Evolutionary conservation across 2,888 invertebrate species (phyloP).

Genomic region (Nemoura dubitans): DNA sequence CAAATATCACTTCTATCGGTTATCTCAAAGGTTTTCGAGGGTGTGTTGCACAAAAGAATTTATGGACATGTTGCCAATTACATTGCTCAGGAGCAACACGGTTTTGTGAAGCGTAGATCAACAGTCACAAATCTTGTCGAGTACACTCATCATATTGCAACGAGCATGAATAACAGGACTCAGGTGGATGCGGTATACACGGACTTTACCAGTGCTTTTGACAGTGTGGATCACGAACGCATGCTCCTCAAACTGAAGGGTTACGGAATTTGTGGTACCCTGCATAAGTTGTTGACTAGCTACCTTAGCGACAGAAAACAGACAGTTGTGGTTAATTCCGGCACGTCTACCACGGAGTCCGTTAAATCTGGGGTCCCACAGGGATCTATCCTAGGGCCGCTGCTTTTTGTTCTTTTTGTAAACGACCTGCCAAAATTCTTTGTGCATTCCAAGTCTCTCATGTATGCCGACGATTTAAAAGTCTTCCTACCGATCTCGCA

Average conservation of each 20-base stretch:
- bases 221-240: constrained; percentile 8
- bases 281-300: no score
- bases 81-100: constrained; percentile 15
- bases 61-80: neutral
- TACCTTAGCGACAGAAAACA: no score
- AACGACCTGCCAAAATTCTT: constrained; percentile 3
- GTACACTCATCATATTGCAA: neutral
- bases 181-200: constrained; percentile 26
- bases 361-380: constrained; percentile 18
- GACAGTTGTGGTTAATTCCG: neutral
- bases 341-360: neutral
- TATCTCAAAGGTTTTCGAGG: no score
- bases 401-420: constrained; percentile 13
- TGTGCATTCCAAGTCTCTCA: neutral
- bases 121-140: constrained; percentile 26
- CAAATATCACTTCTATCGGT: no score
- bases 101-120: neutral
- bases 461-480: constrained; percentile 27
- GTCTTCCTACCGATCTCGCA: neutral
- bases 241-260: no score
- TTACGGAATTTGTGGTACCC: no score
- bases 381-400: constrained; percentile 21
- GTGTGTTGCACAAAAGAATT: neutral
- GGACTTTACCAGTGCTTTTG: constrained; percentile 24
- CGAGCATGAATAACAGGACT: neutral